Conservation (phyloP, 2,797 vertebrate genomes). For the Siniperca obscura region DNA sequence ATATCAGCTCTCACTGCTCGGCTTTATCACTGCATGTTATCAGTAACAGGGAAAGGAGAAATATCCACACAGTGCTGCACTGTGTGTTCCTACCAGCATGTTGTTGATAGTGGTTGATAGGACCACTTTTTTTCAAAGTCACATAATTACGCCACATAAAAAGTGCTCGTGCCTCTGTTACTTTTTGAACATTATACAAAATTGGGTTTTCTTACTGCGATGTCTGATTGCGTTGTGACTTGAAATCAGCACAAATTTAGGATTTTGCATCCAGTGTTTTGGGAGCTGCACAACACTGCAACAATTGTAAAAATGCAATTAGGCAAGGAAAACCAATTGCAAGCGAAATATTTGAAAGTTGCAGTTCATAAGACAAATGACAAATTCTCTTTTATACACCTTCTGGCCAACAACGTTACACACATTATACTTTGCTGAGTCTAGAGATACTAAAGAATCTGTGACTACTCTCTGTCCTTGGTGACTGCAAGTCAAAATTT, state of each 20-base stretch:
- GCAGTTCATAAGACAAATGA: neutral
- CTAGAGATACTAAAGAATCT: neutral
- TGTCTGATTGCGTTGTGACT: neutral
- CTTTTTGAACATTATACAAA: neutral
- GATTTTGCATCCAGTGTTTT: neutral
- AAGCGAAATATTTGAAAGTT: neutral
- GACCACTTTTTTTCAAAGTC: neutral
- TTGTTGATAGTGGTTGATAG: neutral
- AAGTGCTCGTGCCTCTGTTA: neutral
- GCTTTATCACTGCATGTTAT: slow-evolving; percentile 29
- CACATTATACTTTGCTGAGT: neutral
- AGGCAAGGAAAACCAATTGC: neutral
- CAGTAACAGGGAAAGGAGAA: slow-evolving; percentile 5
- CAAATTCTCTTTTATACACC: neutral
- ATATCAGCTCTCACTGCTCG: slow-evolving; percentile 1
- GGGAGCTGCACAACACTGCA: neutral
- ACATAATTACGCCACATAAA: neutral
- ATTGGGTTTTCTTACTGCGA: neutral
- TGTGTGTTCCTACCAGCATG: neutral
- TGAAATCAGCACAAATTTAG: neutral
- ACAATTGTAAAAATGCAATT: neutral
- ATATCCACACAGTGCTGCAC: neutral
- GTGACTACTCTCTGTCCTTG: neutral
- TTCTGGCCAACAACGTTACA: neutral
- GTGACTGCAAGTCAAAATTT: neutral